phyloP scores from a whole-genome alignment of 2,797 vertebrate genomes.

The Garrulus glandarius region DNA sequence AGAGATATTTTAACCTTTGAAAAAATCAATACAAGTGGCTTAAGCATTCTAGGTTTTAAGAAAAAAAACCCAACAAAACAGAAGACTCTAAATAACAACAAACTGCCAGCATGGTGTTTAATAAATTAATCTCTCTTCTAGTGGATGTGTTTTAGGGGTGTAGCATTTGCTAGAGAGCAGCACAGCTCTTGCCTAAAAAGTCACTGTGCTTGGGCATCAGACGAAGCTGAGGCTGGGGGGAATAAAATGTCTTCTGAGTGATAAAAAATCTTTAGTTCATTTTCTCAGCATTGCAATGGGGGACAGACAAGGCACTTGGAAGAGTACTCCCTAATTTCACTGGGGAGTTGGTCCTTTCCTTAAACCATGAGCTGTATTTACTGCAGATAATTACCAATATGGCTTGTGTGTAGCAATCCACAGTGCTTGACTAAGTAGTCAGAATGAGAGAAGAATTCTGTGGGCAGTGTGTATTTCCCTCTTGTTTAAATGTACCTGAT shows the following conservation, averaged over 20 bases:
- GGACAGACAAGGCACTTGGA: neutral
- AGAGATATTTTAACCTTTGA: constrained; percentile 63
- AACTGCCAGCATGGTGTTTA: neutral
- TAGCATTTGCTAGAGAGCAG: neutral
- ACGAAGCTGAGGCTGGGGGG: neutral
- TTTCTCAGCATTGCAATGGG: neutral
- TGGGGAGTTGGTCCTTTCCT: neutral
- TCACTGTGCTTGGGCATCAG: neutral
- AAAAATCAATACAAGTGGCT: constrained; percentile 41
- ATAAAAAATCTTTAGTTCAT: neutral
- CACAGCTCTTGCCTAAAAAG: neutral
- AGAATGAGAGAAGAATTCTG: neutral
- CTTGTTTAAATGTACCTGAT: neutral
- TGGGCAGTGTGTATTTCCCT: neutral
- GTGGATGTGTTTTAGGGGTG: neutral
- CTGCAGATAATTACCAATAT: neutral
- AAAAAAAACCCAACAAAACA: neutral
- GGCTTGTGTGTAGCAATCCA: neutral
- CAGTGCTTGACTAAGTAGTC: neutral
- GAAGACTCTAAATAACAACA: neutral
- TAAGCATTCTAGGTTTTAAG: constrained; percentile 14
- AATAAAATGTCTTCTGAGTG: neutral
- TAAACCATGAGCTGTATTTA: neutral
- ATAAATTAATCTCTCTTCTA: neutral
- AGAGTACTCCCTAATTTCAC: neutral